Evolutionary conservation across 2,113 vertebrate genomes (phyloP), one percentile per base, ranked within the genome.

Genomic region (Ailuropoda melanoleuca): DNA sequence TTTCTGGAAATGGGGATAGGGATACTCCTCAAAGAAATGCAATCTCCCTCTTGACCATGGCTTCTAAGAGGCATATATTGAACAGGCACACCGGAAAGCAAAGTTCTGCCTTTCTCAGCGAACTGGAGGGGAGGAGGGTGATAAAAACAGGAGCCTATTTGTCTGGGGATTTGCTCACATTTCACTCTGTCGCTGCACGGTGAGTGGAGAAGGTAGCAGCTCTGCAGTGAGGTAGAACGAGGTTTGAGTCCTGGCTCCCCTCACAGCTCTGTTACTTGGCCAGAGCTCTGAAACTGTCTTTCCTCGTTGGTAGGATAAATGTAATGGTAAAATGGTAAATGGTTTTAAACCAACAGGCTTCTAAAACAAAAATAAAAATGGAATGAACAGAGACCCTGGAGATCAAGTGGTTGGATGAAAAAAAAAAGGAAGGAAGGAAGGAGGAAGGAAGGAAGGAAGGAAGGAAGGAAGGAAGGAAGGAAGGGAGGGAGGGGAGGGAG

Each of bases 111-210:
- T 90, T 80, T 78, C 48, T 87, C 34, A 77, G 37, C 6, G 34
- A 83, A 29, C 50, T 48, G 31, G n/a, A 62, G 37, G 81, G 2
- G 5, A 83, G 8, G 29, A 60, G 6, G n/a, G 62, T 26, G 50
- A 50, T 56, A 24, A 60, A 60, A 55, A 77, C 17, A 31, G 19
- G 34, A 77, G 26, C 6, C 13, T 9, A 0, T 56, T 48, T 56
- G 17, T 82, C 74, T 70, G 72, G 43, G 43, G 0, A 17, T 87
- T 90, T 70, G 46, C 26, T 39, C 48, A 19, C 39, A 18, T 74
- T 29, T 66, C 68, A 55, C 24, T n/a, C 46, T n/a, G 0, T n/a
- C 13, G 6, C 3, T 9, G n/a, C 17, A 50, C 0, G 0, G 23
- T n/a, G 15, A 96, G 15, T 55, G 11, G 48, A 53, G 74, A 80